Evolutionary conservation across 2,888 invertebrate species (phyloP).

Genomic region (Chouioia cunea): DNA sequence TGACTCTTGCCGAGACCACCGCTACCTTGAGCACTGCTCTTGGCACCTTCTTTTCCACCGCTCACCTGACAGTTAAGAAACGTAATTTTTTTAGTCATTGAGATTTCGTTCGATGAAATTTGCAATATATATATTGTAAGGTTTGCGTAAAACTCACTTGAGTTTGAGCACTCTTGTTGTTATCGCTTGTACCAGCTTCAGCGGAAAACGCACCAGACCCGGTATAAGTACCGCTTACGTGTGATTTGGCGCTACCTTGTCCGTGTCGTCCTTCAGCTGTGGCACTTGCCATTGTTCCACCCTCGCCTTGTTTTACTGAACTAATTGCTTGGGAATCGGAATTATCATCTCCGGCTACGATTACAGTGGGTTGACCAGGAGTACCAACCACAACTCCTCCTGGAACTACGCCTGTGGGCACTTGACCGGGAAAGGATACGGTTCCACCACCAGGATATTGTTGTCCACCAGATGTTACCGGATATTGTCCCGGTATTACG

Average conservation of each 20-base stretch:
- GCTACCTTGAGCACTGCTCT: slow-evolving; percentile 81
- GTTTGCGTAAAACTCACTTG: slow-evolving; percentile 62
- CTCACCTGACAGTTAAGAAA: slow-evolving; percentile 66
- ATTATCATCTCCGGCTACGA: slow-evolving; percentile 70
- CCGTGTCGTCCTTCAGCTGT: slow-evolving; percentile 82
- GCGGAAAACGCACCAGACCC: slow-evolving; percentile 86
- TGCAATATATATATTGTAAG: neutral
- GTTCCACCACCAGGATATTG: slow-evolving; percentile 26
- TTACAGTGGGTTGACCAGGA: slow-evolving; percentile 15
- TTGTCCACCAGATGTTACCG: slow-evolving; percentile 17
- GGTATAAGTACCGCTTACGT: slow-evolving; percentile 84
- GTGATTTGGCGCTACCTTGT: slow-evolving; percentile 83
- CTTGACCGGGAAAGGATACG: slow-evolving; percentile 25
- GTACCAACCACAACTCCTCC: slow-evolving; percentile 31
- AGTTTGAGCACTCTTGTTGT: slow-evolving; percentile 78
- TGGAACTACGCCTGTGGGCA: slow-evolving; percentile 13
- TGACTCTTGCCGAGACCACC: slow-evolving; percentile 83
- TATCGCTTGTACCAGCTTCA: slow-evolving; percentile 83
- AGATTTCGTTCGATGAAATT: neutral
- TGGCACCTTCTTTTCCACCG: slow-evolving; percentile 81
- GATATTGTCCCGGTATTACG: slow-evolving; percentile 26
- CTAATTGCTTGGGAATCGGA: slow-evolving; percentile 83
- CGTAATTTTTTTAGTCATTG: neutral
- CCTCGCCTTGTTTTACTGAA: slow-evolving; percentile 71
- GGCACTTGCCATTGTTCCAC: slow-evolving; percentile 82